These are phyloP conservation scores for Eulemur coronatus DNA, from an alignment of 2,797 vertebrate genomes.

Conservation along the genomic window DNA sequence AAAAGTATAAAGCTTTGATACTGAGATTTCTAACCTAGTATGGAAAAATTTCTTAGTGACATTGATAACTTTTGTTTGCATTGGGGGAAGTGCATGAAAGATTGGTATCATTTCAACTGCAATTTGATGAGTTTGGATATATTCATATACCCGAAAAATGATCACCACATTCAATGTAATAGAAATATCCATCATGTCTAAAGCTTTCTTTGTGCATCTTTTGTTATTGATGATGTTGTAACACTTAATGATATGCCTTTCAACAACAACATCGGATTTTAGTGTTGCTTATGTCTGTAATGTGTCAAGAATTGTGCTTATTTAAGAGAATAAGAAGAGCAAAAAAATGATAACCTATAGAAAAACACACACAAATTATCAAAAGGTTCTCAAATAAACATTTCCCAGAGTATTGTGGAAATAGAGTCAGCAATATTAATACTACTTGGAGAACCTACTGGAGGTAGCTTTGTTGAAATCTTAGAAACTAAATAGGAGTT, in stretches of 20 bases:
- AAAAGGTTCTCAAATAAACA: not conserved
- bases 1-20: not conserved
- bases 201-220: not conserved
- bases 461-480: not conserved
- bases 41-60: not conserved
- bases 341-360: not conserved
- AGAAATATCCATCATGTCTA: not conserved
- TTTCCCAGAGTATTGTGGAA: not conserved
- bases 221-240: not conserved
- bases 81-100: not conserved
- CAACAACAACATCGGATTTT: not conserved
- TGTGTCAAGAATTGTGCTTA: not conserved
- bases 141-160: not conserved
- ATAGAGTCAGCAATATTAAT: not conserved
- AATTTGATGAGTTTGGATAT: not conserved
- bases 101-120: not conserved
- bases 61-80: not conserved
- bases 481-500: not conserved
- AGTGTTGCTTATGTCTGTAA: not conserved
- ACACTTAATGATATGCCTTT: not conserved
- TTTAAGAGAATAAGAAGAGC: not conserved
- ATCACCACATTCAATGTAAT: not conserved
- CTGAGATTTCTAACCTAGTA: not conserved
- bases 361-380: not conserved
- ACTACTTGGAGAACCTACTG: not conserved